These are phyloP conservation scores for Brachyalestes nurse DNA, from an alignment of 2,797 vertebrate species.

Conservation along the genomic window DNA sequence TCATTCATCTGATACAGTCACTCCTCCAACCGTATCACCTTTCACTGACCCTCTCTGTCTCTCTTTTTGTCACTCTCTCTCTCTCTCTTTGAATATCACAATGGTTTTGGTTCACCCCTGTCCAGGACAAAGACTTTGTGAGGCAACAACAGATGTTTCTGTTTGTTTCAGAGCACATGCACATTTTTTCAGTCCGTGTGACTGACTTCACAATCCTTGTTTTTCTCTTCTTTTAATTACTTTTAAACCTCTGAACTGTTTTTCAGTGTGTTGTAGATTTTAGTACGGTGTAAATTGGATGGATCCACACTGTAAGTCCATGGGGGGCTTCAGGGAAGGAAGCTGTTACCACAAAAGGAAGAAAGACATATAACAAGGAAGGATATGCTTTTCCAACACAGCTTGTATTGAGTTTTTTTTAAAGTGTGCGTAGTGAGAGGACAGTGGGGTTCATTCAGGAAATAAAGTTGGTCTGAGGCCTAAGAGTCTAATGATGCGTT, in stretches of 20 bases:
- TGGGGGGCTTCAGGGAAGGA: not conserved
- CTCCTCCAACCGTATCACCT: conserved; percentile 37
- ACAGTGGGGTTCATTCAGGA: not conserved
- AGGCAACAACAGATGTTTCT: not conserved
- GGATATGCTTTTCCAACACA: not conserved
- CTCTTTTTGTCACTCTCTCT: not conserved
- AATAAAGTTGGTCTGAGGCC: too few species aligned
- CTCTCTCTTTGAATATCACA: not conserved
- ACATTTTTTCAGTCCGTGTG: not conserved
- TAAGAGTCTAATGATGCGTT: too few species aligned
- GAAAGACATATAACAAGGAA: not conserved
- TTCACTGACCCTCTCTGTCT: conserved; percentile 18
- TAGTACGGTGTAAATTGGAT: too few species aligned
- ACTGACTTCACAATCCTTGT: too few species aligned
- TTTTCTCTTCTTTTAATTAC: too few species aligned
- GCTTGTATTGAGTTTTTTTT: not conserved
- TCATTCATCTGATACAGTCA: conserved; percentile 27
- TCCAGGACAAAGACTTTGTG: not conserved
- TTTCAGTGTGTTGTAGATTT: not conserved
- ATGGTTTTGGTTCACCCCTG: not conserved
- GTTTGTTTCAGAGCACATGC: not conserved
- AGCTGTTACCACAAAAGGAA: not conserved
- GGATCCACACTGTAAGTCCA: too few species aligned
- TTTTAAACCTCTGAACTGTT: not conserved
- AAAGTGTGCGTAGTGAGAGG: not conserved